Evolutionary conservation across 1,140 invertebrate species (phyloP), one percentile per base, ranked within the genome.

Genomic region (Xylocopa sonorina): DNA sequence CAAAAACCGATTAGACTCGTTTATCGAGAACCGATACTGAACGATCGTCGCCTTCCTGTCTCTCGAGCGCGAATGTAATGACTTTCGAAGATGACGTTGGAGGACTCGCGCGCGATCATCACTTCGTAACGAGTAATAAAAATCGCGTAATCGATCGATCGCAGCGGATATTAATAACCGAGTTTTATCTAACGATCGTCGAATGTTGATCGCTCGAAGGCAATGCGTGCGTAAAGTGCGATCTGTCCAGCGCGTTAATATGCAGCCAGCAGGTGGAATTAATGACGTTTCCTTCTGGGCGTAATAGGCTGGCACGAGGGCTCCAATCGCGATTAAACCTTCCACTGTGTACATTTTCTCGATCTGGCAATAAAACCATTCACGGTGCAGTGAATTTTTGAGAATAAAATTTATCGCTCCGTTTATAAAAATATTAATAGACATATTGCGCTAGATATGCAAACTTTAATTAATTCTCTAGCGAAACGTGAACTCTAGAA

Each of bases 121-220:
- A n/a, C n/a, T n/a, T n/a, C n/a, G n/a, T n/a, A n/a, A n/a, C n/a
- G n/a, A n/a, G n/a, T n/a, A n/a, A n/a, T n/a, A n/a, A n/a, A n/a
- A n/a, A 53, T 53, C 34, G 32, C 50, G 55, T 27, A 34, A 24
- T 74, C 46, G n/a, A 18, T 29, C 32, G n/a, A 51, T 0, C 48
- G 34, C 12, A 27, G 32, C 18, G 12, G 34, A 2, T 53, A 75
- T 53, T 66, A 75, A 75, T 43, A 48, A 55, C 10, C 48, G 14
- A 10, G 14, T 12, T 34, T 64, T 75, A 66, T 66, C 38, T 12
- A 53, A 55, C 18, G 38, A 43, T 53, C 38, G 43, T 60, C 1
- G 21, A 62, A 66, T 29, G 46, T 51, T 27, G 24, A 53, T 66
- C 48, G 50, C n/a, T 43, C 24, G 3, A 0, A 21, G n/a, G 12